Base-by-base conservation (phyloP, 2,113 vertebrate species). In the Psammodynastes pulverulentus region DNA sequence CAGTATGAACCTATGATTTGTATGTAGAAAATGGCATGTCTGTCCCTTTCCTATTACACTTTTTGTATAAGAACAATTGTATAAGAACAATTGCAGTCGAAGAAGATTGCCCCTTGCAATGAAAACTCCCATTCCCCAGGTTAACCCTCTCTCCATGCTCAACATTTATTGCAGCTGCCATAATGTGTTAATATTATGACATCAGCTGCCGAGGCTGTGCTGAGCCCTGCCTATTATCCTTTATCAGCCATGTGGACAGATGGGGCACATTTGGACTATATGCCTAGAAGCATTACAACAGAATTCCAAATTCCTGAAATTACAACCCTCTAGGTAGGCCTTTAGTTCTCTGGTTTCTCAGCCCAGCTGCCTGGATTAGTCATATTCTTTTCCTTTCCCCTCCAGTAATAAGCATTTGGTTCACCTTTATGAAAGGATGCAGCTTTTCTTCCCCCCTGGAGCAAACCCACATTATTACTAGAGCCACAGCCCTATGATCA, bases 401-500 rank as follows among this genome's bases (percentile, higher is more conserved):
- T 52, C 49, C 48, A 26, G 26, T 56, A 56, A 85, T 62, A 96
- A 95, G 87, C 92, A 92, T 96, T 93, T 0, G 0, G 91, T 90
- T 95, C 95, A 94, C 96, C 96, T 97, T 96, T 95, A 92, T 94
- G 91, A 90, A 94, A 90, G 88, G 0, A 0, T 79, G 13, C 92
- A 62, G 92, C 85, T 52, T 53, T 84, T 54, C 39, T 89, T 92
- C 67, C 95, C 95, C 93, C 94, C 94, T 90, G 84, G 94, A 96
- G 95, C 86, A 92, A 92, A 86, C 89, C 95, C 91, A 88, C 62
- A 13, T 96, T 96, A 97, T 97, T 97, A 95, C 96, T 93, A 67
- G 84, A 90, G 90, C 94, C 95, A 92, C 94, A 96, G 95, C 96
- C 96, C 94, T 94, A 95, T 96, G 96, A 94, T 96, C 95, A 94